Base-by-base conservation (phyloP, 2,888 invertebrate species). In the Dexiosoma caninum region DNA sequence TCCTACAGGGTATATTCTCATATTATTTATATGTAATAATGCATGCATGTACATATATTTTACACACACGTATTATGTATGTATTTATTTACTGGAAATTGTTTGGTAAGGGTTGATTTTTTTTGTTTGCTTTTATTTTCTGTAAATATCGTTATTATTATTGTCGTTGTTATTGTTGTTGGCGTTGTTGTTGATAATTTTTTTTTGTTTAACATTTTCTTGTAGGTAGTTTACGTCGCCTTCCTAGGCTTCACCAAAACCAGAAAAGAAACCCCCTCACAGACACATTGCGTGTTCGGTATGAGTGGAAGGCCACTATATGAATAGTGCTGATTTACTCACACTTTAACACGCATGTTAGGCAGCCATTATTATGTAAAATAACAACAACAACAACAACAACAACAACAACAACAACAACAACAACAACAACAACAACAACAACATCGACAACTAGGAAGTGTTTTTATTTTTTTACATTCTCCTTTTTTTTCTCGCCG, bases 261-360 rank as follows among this genome's bases (percentile, higher is more conserved):
- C n/a, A n/a, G n/a, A n/a, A 46, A 16, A 46, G 49, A 30, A 49
- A 9, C 14, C 0, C 1, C 10, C 30, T 12, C 2, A 6, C 23
- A 27, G 23, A 30, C 59, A 59, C 51, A 60, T 75, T 75, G 66
- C 75, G 75, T 75, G 75, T 53, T 67, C 49, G 66, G 51, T 67
- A 51, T 59, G 75, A 75, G 75, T 75, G 75, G 49, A 75, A 75
- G 60, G 67, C 40, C 59, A 40, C 59, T 75, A 66, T 40, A 66
- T 59, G n/a, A n/a, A 70, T 80, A 80, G 80, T 81, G 77, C 82
- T 66, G 64, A 79, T 77, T 79, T 74, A 75, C 76, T 81, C 82
- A 67, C 83, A 82, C 59, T 70, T 74, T 53, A 78, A 81, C 66
- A 83, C 80, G 82, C 83, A 82, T 74, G 76, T 77, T 74, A 77